A percentile compares a stretch with the other conserved stretches of the same genome.
Evolutionary conservation across 2,797 vertebrate species (phyloP).

Genomic region (Hippoglossus hippoglossus): DNA sequence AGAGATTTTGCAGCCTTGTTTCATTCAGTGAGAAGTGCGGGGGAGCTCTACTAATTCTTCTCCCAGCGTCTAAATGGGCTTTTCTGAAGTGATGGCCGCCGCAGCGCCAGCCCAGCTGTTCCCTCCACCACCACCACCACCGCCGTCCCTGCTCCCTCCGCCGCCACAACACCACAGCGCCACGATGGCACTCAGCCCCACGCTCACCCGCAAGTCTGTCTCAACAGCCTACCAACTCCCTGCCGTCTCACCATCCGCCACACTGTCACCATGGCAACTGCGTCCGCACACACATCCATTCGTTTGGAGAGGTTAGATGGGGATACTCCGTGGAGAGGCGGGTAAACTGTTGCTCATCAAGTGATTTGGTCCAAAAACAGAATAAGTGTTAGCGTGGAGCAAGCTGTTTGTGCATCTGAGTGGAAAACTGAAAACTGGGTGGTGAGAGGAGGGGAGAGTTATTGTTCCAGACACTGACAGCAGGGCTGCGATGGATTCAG

Average conservation of each 20-base stretch:
- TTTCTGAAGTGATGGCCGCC: conserved; percentile 72
- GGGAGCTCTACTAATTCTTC: conserved; percentile 79
- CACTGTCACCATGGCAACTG: conserved; percentile 87
- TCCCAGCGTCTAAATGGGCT: conserved; percentile 76
- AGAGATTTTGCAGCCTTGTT: conserved; percentile 76
- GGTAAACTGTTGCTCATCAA: conserved; percentile 76
- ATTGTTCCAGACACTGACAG: conserved; percentile 44
- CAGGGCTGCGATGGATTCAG: conserved; percentile 6
- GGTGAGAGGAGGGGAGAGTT: conserved; percentile 41
- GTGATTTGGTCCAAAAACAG: conserved; percentile 72
- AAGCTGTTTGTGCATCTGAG: conserved; percentile 76
- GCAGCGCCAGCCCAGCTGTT: conserved; percentile 77
- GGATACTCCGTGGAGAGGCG: conserved; percentile 76
- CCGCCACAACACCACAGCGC: conserved; percentile 53
- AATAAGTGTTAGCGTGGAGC: conserved; percentile 69
- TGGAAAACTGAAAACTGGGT: conserved; percentile 68
- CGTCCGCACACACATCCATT: conserved; percentile 70
- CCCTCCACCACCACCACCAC: conserved; percentile 33
- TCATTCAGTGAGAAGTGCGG: conserved; percentile 80
- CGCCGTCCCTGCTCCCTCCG: conserved; percentile 53
- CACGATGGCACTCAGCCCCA: conserved; percentile 68
- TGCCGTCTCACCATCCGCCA: conserved; percentile 77
- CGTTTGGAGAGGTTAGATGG: conserved; percentile 74
- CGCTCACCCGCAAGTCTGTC: conserved; percentile 80
- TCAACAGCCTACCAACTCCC: conserved; percentile 80